A percentile compares a stretch with the other conserved stretches of the same genome.
Evolutionary conservation across 2,113 vertebrate genomes (phyloP).

Genomic region (Dicaeum eximium): DNA sequence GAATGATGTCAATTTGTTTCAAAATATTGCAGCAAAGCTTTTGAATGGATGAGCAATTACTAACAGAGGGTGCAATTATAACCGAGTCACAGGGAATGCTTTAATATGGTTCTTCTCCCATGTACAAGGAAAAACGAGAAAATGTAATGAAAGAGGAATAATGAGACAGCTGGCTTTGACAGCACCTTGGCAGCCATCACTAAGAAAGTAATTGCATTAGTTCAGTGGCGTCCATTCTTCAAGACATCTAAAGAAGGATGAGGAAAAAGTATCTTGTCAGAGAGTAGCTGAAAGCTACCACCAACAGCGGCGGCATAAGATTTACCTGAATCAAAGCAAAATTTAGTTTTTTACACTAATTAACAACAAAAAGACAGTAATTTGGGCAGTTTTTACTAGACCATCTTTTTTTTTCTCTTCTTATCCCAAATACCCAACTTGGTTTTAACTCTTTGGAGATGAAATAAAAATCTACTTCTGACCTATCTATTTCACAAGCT

Average conservation of each 20-base stretch:
- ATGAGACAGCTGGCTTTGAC: conserved; percentile 55
- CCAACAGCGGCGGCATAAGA: neutral
- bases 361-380: conserved; percentile 17
- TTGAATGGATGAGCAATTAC: conserved; percentile 68
- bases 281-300: conserved; percentile 5
- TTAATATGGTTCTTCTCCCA: conserved; percentile 40
- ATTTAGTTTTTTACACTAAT: conserved; percentile 42
- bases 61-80: conserved; percentile 59
- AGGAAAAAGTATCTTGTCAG: conserved; percentile 45
- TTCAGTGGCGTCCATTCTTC: neutral
- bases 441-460: neutral
- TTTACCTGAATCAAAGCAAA: conserved; percentile 18
- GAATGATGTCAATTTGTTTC: conserved; percentile 71
- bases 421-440: neutral
- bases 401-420: neutral
- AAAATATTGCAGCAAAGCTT: conserved; percentile 72
- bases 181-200: conserved; percentile 62
- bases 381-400: neutral
- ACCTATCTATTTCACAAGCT: neutral
- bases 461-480: neutral
- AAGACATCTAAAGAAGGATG: conserved; percentile 20
- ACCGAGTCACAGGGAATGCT: conserved; percentile 29
- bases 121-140: conserved; percentile 53
- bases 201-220: conserved; percentile 46
- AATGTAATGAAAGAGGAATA: conserved; percentile 52